Evolutionary conservation across 2,888 invertebrate genomes (phyloP).

Genomic region (Stratiomys singularior): DNA sequence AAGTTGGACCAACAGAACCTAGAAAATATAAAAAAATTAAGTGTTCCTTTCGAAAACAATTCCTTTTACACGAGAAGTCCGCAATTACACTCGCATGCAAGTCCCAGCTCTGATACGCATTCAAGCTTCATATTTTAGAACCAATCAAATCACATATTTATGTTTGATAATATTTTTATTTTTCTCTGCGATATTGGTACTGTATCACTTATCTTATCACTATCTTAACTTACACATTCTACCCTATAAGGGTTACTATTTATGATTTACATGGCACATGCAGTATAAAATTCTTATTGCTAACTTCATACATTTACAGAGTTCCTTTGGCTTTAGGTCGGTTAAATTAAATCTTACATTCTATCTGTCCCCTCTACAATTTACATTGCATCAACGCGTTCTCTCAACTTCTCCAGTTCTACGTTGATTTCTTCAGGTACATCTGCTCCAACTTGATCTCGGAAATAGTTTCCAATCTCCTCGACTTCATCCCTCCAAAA

Average conservation of each 20-base stretch:
- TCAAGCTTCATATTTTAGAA: not conserved
- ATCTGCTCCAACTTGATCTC: slow-evolving; percentile 89
- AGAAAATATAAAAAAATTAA: too few species aligned
- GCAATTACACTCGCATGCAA: too few species aligned
- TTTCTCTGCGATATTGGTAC: too few species aligned
- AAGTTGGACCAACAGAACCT: too few species aligned
- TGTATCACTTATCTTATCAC: too few species aligned
- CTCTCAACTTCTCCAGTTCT: slow-evolving; percentile 74
- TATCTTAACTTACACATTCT: not conserved
- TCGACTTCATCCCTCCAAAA: slow-evolving; percentile 92
- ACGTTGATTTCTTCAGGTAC: slow-evolving; percentile 80
- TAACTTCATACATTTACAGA: not conserved
- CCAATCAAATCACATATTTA: too few species aligned
- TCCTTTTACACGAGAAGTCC: too few species aligned
- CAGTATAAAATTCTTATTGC: not conserved
- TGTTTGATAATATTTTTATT: too few species aligned
- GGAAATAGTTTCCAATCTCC: slow-evolving; percentile 88
- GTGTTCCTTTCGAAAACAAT: too few species aligned
- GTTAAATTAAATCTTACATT: not conserved
- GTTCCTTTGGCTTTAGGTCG: not conserved
- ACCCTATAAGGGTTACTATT: slow-evolving; percentile 31
- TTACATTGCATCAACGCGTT: slow-evolving; percentile 60
- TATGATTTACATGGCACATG: not conserved
- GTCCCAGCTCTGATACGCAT: too few species aligned
- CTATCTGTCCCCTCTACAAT: not conserved